Conservation (phyloP, 37 sponge, comb jelly and placozoan species). For the Aplysina aerophoba region DNA sequence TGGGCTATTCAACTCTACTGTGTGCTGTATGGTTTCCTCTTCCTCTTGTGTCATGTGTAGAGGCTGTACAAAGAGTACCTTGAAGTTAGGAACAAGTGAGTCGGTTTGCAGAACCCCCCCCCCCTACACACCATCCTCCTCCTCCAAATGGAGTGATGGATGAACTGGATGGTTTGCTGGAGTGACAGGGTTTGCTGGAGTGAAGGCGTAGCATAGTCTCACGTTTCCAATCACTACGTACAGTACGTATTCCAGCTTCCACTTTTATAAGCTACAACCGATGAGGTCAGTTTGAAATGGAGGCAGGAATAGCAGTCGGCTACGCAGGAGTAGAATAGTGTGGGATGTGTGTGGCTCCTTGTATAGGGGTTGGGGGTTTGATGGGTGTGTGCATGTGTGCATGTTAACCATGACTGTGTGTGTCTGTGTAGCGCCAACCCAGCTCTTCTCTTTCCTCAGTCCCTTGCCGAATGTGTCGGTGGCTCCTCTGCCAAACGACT, state of each 20-base stretch:
- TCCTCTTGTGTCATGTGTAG: background rate
- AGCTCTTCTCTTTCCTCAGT: background rate
- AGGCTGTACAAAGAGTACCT: slow-evolving; percentile 66
- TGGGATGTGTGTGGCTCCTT: background rate
- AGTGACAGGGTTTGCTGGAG: too few species aligned
- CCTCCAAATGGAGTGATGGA: too few species aligned
- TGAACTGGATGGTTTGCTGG: too few species aligned
- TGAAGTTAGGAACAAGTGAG: slow-evolving; percentile 46
- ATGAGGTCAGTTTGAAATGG: too few species aligned
- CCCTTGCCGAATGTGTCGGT: slow-evolving; percentile 51
- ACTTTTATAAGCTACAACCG: too few species aligned
- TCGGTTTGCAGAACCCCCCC: background rate
- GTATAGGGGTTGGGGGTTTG: background rate
- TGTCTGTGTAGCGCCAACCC: background rate
- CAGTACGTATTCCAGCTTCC: too few species aligned
- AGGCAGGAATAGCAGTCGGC: too few species aligned
- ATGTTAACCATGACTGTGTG: background rate
- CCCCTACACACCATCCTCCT: too few species aligned
- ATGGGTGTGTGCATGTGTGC: slow-evolving; percentile 1
- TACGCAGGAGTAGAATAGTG: too few species aligned
- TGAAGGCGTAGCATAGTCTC: too few species aligned
- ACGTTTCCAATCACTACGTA: too few species aligned
- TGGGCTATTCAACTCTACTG: background rate
- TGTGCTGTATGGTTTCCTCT: background rate
- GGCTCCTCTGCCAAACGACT: slow-evolving; percentile 55